These are phyloP conservation scores for Mus caroli DNA, from an alignment of 2,797 vertebrate species.

Conservation along the genomic window DNA sequence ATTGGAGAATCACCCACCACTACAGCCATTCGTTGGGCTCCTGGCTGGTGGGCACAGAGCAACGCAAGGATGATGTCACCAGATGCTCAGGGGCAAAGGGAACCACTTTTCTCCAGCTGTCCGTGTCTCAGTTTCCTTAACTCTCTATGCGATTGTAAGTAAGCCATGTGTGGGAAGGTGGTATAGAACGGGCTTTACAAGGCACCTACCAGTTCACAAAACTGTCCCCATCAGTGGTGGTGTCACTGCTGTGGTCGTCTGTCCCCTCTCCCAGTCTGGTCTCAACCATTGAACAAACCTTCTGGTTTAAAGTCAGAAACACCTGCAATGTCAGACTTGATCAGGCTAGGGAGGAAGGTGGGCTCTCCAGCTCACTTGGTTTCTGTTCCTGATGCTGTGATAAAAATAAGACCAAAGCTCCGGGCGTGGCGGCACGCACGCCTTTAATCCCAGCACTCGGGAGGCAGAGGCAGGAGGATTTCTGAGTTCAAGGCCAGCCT, in stretches of 20 bases:
- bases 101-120: rapidly evolving
- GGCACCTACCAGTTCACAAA: background rate
- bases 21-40: background rate
- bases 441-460: too few relatives aligned
- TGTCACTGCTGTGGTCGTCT: rapidly evolving
- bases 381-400: background rate
- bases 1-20: rapidly evolving
- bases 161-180: rapidly evolving
- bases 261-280: background rate
- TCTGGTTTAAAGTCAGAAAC: background rate
- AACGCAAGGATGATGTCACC: background rate
- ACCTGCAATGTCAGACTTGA: background rate
- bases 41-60: background rate
- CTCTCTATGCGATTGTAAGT: background rate
- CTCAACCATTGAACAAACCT: background rate
- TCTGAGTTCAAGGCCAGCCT: too few relatives aligned
- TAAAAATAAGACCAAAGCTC: background rate
- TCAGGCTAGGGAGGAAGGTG: background rate
- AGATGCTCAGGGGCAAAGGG: background rate
- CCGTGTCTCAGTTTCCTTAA: background rate
- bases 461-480: too few relatives aligned
- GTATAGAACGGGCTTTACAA: rapidly evolving
- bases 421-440: too few relatives aligned
- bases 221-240: background rate
- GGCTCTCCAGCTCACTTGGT: background rate